Evolutionary conservation across 1,140 invertebrate species (phyloP), one percentile per base, ranked within the genome.

Genomic region (Drosophila simulans): DNA sequence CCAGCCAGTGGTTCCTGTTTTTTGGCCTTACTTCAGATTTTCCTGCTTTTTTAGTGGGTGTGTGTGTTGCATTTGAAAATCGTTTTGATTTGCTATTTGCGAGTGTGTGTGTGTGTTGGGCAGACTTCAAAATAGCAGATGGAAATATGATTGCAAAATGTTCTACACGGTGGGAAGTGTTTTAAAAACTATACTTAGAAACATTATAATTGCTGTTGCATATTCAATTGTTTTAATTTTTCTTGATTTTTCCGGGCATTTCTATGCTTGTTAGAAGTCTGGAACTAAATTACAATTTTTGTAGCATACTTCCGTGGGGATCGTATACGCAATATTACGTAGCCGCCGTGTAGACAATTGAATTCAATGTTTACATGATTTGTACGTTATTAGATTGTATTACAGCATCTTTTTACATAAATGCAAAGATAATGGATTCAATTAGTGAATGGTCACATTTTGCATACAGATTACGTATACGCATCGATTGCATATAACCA

Each of bases 131-230:
- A 46, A 35, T 48, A 25, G 31, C 34, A 75, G 42, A 76, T 76
- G 73, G 62, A 76, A 76, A 66, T 68, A 76, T 76, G 72, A 76
- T 76, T 76, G 72, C 60, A 31, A 45, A 20, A 39, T 20, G 27
- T 20, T 60, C 8, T 15, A 17, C 37, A 62, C 58, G 25, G 12
- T 17, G 25, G 13, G 4, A 20, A 43, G 20, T 10, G 15, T 10
- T 15, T 3, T 1, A 5, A 42, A 17, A n/a, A 5, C 12, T 2
- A 40, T 40, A 4, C 5, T 12, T 5, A 5, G n/a, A 40, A 40
- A 15, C n/a, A 15, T 31, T 0, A 8, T 31, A 31, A 7, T 31
- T 31, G 1, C 1, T 15, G 2, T n/a, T 13, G 4, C 5, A 7
- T 7, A n/a, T 13, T 5, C 2, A n/a, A n/a, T 15, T 15, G 5